Conservation (phyloP, 2,888 invertebrate species). For the Oligia strigilis region DNA sequence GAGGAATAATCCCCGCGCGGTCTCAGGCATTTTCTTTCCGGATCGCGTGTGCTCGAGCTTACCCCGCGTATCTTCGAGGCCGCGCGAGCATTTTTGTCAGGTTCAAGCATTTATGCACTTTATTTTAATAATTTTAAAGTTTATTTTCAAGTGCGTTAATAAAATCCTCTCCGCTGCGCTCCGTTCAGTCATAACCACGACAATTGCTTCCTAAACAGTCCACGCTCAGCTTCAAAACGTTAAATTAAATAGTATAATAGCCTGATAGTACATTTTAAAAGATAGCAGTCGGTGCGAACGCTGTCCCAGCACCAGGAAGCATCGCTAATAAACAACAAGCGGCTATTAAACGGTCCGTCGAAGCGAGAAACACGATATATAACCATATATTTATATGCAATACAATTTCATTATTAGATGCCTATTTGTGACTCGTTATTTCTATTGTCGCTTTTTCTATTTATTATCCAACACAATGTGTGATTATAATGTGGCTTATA, state of each 20-base stretch:
- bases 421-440: conserved; percentile 88
- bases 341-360: conserved; percentile 86
- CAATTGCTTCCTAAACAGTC: conserved; percentile 7
- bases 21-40: too few relatives aligned
- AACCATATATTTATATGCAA: conserved; percentile 87
- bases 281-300: conserved; percentile 42
- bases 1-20: too few relatives aligned
- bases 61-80: too few relatives aligned
- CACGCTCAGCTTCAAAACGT: conserved; percentile 21
- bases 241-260: conserved; percentile 30
- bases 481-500: conserved; percentile 89
- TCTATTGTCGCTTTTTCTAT: conserved; percentile 90
- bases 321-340: conserved; percentile 81
- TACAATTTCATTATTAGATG: conserved; percentile 90
- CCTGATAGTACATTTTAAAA: conserved; percentile 36
- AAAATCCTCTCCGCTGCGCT: too few relatives aligned
- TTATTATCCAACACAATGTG: conserved; percentile 88
- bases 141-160: too few relatives aligned
- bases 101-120: too few relatives aligned
- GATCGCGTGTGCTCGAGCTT: too few relatives aligned
- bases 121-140: too few relatives aligned
- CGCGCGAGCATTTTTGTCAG: too few relatives aligned
- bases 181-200: neutral
- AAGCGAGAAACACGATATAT: conserved; percentile 84
- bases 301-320: conserved; percentile 75